A percentile compares a stretch with the other conserved stretches of the same genome.
Conservation (phyloP, 2,888 invertebrate genomes). For the Dendrolimus pini region DNA sequence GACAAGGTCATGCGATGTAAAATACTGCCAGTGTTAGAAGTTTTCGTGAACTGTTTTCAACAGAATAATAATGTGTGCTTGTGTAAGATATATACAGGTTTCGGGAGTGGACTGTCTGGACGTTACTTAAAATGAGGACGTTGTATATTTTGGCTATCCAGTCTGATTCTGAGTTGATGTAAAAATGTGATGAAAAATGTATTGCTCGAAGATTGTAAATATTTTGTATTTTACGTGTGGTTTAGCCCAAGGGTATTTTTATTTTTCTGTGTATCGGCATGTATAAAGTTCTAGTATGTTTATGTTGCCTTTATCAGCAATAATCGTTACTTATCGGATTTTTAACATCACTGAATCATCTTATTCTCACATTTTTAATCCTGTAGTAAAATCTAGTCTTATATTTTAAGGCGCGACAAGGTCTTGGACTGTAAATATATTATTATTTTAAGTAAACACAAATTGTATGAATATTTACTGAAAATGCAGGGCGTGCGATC, state of each 20-base stretch:
- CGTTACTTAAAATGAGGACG: constrained; percentile 4
- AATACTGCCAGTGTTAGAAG: too few species aligned
- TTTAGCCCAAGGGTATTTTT: constrained; percentile 25
- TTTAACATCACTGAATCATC: constrained; percentile 34
- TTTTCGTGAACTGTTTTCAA: too few species aligned
- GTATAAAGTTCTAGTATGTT: constrained; percentile 29
- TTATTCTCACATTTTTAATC: constrained; percentile 51
- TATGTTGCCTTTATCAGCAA: constrained; percentile 37
- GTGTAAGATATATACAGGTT: too few species aligned
- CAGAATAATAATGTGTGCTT: too few species aligned
- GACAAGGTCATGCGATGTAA: too few species aligned
- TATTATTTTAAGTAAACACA: constrained; percentile 44
- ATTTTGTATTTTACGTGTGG: constrained; percentile 22
- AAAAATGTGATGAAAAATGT: constrained; percentile 21
- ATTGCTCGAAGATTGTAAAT: constrained; percentile 45
- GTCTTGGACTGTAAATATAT: constrained; percentile 67
- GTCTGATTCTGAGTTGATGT: constrained; percentile 20
- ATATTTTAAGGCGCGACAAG: constrained; percentile 61
- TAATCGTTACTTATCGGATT: constrained; percentile 31
- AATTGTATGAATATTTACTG: constrained; percentile 58
- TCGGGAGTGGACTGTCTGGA: too few species aligned
- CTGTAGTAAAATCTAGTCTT: constrained; percentile 75
- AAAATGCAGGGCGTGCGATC: constrained; percentile 20
- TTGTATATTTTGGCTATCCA: constrained; percentile 24
- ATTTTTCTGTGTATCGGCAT: constrained; percentile 25